Conservation (phyloP, 2,888 invertebrate genomes). For the Drosophila nr. perissopoda region DNA sequence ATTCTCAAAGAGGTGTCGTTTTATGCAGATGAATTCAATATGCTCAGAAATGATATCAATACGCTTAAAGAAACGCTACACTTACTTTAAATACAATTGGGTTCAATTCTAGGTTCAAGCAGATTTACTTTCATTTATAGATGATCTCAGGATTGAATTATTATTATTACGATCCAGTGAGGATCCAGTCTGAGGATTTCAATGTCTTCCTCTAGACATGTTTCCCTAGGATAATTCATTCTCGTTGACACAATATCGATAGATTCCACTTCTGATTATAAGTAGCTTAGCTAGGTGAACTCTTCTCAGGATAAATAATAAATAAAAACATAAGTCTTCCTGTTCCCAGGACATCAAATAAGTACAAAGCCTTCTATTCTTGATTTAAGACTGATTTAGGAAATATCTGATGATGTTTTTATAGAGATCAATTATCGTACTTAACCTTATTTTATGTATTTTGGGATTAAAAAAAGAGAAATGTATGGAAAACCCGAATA, state of each 20-base stretch:
- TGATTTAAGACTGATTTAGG: neutral
- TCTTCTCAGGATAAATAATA: no score
- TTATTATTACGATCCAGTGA: neutral
- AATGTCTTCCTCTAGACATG: neutral
- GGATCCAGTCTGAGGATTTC: neutral
- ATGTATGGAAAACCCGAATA: neutral
- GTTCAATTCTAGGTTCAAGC: neutral
- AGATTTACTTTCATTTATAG: neutral
- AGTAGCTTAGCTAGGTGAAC: neutral
- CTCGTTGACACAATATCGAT: neutral
- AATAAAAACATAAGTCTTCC: neutral
- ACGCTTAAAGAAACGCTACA: slow-evolving; percentile 5
- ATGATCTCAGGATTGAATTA: neutral
- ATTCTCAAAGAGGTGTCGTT: slow-evolving; percentile 45
- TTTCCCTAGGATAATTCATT: neutral
- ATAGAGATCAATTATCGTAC: neutral
- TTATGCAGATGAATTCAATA: slow-evolving; percentile 36
- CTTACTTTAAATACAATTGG: neutral
- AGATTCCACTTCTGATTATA: neutral
- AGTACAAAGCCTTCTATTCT: neutral
- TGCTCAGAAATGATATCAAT: neutral
- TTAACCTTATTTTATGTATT: neutral
- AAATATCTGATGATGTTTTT: neutral
- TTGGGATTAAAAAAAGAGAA: neutral
- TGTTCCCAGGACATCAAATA: neutral